Percentiles rank a stretch among this genome's conserved stretches.
These are phyloP conservation scores for Notospermus geniculatus DNA, from an alignment of 1,140 invertebrate species.

Conservation along the genomic window DNA sequence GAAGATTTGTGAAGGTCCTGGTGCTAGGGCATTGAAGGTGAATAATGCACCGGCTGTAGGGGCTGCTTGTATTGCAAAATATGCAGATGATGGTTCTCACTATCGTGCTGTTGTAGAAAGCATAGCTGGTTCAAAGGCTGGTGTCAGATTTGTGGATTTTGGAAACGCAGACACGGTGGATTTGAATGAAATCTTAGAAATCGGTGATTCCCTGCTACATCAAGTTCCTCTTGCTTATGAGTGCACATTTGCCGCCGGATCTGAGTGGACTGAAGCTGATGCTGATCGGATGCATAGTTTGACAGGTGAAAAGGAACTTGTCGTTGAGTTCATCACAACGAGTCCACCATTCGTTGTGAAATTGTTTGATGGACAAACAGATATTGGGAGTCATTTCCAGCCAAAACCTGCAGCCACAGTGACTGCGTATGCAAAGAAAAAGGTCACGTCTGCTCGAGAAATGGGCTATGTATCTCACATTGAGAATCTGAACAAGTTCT, in stretches of 20 bases:
- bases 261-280: not conserved
- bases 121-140: not conserved
- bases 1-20: not conserved
- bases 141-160: constrained; percentile 9
- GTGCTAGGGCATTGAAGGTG: not conserved
- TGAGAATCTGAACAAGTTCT: constrained; percentile 56
- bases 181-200: not conserved
- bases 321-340: not conserved
- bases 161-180: not conserved
- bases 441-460: not conserved
- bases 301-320: not conserved
- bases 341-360: not conserved
- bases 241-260: not conserved
- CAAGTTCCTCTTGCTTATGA: not conserved
- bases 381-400: not conserved
- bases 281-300: not conserved
- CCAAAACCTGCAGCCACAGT: not conserved
- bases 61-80: constrained; percentile 3
- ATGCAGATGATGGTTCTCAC: not conserved
- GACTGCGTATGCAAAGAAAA: not conserved
- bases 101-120: not conserved
- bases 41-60: not conserved
- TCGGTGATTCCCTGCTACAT: not conserved
- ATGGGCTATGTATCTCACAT: constrained; percentile 38
- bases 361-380: not conserved